These are phyloP conservation scores for Epizoanthus fatuus DNA, from an alignment of 92 coral and sea anemone genomes.

Conservation along the genomic window DNA sequence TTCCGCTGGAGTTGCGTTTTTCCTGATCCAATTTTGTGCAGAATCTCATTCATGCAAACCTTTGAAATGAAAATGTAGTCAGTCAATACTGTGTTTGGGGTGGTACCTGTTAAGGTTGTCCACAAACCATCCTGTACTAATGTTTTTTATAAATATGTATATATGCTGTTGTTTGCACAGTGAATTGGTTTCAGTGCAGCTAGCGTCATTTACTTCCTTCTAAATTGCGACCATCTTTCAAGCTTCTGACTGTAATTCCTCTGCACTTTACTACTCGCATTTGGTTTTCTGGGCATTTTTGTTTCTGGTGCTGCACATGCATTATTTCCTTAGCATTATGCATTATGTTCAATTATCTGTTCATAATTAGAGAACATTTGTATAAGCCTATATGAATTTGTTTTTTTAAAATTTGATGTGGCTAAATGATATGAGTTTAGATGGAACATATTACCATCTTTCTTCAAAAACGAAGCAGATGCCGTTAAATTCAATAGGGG, in stretches of 20 bases:
- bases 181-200: conserved; percentile 64
- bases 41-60: too few relatives aligned
- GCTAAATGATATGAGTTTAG: too few relatives aligned
- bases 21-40: too few relatives aligned
- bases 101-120: neutral
- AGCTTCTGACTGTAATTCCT: conserved; percentile 44
- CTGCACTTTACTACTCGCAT: conserved; percentile 36
- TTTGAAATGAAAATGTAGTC: too few relatives aligned
- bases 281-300: conserved; percentile 44
- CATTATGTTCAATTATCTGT: conserved; percentile 39
- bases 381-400: too few relatives aligned
- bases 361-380: neutral
- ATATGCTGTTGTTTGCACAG: conserved; percentile 52
- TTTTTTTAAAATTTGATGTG: too few relatives aligned
- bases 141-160: conserved; percentile 37
- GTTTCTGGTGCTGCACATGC: conserved; percentile 18
- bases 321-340: neutral
- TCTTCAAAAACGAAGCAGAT: too few relatives aligned
- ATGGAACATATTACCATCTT: too few relatives aligned
- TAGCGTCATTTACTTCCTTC: conserved; percentile 61
- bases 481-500: too few relatives aligned
- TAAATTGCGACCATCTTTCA: conserved; percentile 45
- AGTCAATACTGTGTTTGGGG: too few relatives aligned
- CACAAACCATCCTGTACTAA: conserved; percentile 59
- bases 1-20: too few relatives aligned